phyloP scores from a whole-genome alignment of 2,113 vertebrate species.

The Myanophis thanlyinensis region DNA sequence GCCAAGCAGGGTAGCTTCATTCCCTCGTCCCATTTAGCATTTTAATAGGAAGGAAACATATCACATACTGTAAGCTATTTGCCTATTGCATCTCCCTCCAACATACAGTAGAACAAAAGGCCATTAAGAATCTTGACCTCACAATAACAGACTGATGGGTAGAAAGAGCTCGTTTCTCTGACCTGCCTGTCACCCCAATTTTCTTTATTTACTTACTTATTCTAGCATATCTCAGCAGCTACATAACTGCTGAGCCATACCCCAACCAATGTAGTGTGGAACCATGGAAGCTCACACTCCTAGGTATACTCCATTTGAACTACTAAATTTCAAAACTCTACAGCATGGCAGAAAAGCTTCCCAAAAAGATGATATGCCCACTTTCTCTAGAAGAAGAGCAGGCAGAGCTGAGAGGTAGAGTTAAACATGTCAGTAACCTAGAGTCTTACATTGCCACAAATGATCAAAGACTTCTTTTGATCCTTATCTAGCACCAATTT shows the following conservation, averaged over 20 bases:
- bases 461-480: background rate
- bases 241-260: background rate
- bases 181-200: background rate
- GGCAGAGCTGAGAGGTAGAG: background rate
- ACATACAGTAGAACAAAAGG: background rate
- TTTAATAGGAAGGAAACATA: background rate
- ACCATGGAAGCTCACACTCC: background rate
- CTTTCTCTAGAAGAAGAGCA: background rate
- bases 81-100: background rate
- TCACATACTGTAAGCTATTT: background rate
- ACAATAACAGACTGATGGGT: background rate
- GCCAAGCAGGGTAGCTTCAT: constrained; percentile 1
- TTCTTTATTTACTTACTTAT: background rate
- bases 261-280: background rate
- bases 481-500: background rate
- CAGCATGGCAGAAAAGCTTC: background rate
- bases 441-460: background rate
- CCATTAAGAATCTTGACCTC: background rate
- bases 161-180: background rate
- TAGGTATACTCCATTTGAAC: background rate
- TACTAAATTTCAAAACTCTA: background rate
- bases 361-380: background rate
- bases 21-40: background rate
- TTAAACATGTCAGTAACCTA: background rate
- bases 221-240: background rate